Base-by-base conservation (phyloP, 2,113 vertebrate genomes). In the Mormyrus iriodes region DNA sequence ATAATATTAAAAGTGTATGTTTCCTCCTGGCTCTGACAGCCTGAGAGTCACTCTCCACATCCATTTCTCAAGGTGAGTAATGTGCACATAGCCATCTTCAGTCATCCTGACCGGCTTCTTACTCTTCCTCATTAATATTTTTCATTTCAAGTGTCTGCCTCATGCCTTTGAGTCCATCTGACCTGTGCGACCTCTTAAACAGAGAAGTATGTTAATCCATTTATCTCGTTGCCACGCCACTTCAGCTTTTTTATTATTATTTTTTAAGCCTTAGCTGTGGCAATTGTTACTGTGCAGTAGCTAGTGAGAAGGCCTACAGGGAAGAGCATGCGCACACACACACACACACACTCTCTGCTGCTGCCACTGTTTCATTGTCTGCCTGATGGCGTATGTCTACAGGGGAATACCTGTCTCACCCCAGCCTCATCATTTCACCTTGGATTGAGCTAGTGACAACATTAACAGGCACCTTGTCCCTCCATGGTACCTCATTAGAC, bases 81-180 rank as follows among this genome's bases (percentile, higher is more conserved):
- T 86, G 85, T 53, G 2, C 19, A 44, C 5, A 6, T 88, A 8
- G 44, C 48, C 9, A 15, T 76, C 48, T 31, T 69, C 87, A 69
- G 44, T 88, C 87, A 46, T 51, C 42, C 24, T 88, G 61, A 79
- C 27, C 39, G 39, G 73, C 44, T 65, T 21, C 46, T 73, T 31
- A 51, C n/a, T 76, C 49, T 86, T 52, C 27, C 15, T 24, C n/a
- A 31, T 88, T 31, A 76, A 76, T 88, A 88, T 65, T 88, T 88
- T 88, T 79, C 10, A 52, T 79, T 88, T 69, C 44, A 48, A 21
- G 39, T 13, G 5, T 46, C 87, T 51, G 17, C 19, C 27, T 76
- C 48, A 19, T 49, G 87, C 12, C n/a, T 31, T n/a, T 12, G n/a
- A 76, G 87, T 19, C 58, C 61, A 88, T 76, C 48, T 27, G 31